A percentile compares a stretch with the other conserved stretches of the same genome.
Conservation (phyloP, 2,113 vertebrate species). For the Pygoscelis antarcticus region DNA sequence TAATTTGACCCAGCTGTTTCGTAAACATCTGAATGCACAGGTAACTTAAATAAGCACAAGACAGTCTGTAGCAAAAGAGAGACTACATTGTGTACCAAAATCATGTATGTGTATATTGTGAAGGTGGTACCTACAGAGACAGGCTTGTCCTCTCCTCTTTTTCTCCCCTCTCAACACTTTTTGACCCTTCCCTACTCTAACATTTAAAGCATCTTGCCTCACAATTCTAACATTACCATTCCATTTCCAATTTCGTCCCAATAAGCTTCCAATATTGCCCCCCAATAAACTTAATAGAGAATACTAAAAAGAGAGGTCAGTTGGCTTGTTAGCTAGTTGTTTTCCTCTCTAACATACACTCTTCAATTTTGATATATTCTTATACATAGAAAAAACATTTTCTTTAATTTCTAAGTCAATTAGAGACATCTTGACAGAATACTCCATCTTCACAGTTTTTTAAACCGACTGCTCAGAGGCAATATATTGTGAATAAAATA, state of each 20-base stretch:
- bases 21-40: not conserved
- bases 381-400: not conserved
- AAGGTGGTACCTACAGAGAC: not conserved
- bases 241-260: not conserved
- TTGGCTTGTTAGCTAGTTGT: not conserved
- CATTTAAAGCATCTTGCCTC: not conserved
- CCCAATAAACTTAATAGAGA: not conserved
- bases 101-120: fast-evolving
- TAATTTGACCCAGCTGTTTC: not conserved
- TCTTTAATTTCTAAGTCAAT: not conserved
- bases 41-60: not conserved
- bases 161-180: not conserved
- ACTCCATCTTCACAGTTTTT: not conserved
- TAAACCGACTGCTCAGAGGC: not conserved
- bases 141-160: not conserved
- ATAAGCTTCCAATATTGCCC: not conserved
- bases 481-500: not conserved
- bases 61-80: not conserved
- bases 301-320: not conserved
- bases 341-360: not conserved
- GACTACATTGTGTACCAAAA: not conserved
- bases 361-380: not conserved
- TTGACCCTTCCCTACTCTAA: not conserved
- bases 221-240: not conserved
- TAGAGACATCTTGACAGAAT: not conserved